Conservation (phyloP, 2,797 vertebrate genomes). For the Myotis planiceps region DNA sequence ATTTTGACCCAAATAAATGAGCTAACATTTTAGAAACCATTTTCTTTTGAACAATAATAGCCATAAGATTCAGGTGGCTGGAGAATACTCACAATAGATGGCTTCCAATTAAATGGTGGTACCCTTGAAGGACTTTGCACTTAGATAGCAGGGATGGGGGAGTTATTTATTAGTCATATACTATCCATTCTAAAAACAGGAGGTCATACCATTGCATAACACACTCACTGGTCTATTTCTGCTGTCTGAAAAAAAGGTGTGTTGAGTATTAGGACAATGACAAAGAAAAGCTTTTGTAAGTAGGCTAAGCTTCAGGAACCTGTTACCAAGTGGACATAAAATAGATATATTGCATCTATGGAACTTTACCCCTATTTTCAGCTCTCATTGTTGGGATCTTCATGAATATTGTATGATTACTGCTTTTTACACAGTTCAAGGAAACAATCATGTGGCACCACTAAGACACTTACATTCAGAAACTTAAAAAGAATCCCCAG, state of each 20-base stretch:
- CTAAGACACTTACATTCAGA: neutral
- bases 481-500: neutral
- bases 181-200: neutral
- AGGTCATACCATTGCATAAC: neutral
- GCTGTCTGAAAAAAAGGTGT: conserved; percentile 37
- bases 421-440: neutral
- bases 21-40: conserved; percentile 7
- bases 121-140: conserved; percentile 10
- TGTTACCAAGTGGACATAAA: neutral
- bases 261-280: neutral
- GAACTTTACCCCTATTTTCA: neutral
- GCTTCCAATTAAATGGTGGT: conserved; percentile 56
- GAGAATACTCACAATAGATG: neutral
- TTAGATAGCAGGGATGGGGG: neutral
- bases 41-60: conserved; percentile 42
- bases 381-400: conserved; percentile 5
- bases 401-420: conserved; percentile 21
- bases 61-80: conserved; percentile 33
- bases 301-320: neutral
- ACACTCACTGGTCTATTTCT: neutral
- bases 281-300: conserved; percentile 10
- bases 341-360: neutral
- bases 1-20: neutral
- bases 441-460: neutral
- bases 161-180: conserved; percentile 23